phyloP scores from a whole-genome alignment of 2,888 invertebrate species.

The Lissonota sp. region DNA sequence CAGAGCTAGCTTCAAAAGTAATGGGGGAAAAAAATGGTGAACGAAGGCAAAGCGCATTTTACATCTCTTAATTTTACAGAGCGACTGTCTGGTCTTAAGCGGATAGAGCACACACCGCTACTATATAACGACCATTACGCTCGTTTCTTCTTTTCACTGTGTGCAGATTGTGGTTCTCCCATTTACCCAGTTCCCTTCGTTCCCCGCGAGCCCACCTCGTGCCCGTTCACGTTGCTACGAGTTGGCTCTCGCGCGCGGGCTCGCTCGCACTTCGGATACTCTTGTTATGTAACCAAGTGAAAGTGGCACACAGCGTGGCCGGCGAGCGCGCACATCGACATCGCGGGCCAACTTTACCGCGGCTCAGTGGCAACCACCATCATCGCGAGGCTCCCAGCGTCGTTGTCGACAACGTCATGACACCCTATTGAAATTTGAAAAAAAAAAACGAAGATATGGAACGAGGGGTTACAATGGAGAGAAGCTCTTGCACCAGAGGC shows the following conservation, averaged over 20 bases:
- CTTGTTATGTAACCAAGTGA: slow-evolving; percentile 83
- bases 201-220: slow-evolving; percentile 38
- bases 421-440: neutral
- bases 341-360: slow-evolving; percentile 69
- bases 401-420: slow-evolving; percentile 27
- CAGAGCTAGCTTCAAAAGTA: neutral
- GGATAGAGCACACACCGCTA: slow-evolving; percentile 46
- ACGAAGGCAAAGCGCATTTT: slow-evolving; percentile 4
- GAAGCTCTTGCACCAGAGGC: too few species aligned
- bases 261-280: slow-evolving; percentile 74
- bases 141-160: slow-evolving; percentile 54
- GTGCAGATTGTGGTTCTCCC: slow-evolving; percentile 82
- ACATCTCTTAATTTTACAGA: neutral
- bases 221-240: slow-evolving; percentile 68
- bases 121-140: slow-evolving; percentile 35
- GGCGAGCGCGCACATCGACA: slow-evolving; percentile 74
- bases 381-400: slow-evolving; percentile 39
- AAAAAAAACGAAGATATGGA: neutral
- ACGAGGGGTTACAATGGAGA: too few species aligned
- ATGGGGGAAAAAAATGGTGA: neutral
- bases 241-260: slow-evolving; percentile 63
- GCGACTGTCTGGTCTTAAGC: slow-evolving; percentile 24
- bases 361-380: slow-evolving; percentile 60
- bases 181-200: slow-evolving; percentile 83
- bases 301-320: slow-evolving; percentile 81